These are phyloP conservation scores for Lepidochitona cinerea DNA, from an alignment of 2,888 invertebrate species.

Conservation along the genomic window DNA sequence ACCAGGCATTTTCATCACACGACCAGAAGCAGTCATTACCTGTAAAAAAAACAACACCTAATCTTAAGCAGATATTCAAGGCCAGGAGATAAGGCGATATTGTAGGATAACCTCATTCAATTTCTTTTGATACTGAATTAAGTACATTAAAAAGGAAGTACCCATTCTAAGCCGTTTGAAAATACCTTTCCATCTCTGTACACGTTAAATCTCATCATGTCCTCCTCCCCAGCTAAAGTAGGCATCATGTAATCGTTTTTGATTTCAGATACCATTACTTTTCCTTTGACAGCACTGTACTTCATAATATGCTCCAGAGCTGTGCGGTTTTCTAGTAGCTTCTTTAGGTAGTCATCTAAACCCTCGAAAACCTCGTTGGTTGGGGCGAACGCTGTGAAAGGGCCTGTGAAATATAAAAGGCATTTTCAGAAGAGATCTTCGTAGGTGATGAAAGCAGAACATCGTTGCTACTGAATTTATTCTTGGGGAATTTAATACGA, in stretches of 20 bases:
- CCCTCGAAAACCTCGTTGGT: neutral
- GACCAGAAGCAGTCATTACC: neutral
- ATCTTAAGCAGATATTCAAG: too few species aligned
- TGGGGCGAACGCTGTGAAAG: neutral
- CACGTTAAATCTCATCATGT: neutral
- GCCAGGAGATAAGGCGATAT: too few species aligned
- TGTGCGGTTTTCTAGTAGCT: neutral
- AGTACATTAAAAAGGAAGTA: too few species aligned
- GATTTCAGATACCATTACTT: neutral
- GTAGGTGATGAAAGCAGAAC: too few species aligned
- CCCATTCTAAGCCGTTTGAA: too few species aligned
- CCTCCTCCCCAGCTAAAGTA: neutral
- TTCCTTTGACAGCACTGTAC: neutral
- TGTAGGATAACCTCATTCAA: too few species aligned
- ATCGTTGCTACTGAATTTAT: too few species aligned
- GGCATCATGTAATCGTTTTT: neutral
- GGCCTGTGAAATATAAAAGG: neutral
- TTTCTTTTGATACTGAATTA: too few species aligned
- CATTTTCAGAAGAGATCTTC: too few species aligned
- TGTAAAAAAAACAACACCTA: neutral
- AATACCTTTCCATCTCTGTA: slow-evolving; percentile 2
- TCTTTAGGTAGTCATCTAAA: neutral
- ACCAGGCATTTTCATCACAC: neutral
- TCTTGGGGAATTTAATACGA: too few species aligned
- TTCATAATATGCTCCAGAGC: neutral